These are phyloP conservation scores for Endotricha flammealis DNA, from an alignment of 2,888 invertebrate genomes.

Conservation along the genomic window DNA sequence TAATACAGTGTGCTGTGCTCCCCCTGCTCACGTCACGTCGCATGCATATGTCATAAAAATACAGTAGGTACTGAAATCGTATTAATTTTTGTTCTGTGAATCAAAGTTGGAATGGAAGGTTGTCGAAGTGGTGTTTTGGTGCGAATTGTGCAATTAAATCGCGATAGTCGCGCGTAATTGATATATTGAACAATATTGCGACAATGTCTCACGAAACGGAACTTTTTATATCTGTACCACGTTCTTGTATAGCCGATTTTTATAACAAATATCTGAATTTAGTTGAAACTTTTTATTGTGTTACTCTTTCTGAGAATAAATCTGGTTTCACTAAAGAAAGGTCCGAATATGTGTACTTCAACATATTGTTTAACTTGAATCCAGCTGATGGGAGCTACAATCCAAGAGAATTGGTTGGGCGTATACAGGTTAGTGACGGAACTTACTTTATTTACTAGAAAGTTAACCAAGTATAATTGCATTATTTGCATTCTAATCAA, in stretches of 20 bases:
- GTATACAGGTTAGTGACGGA: slow-evolving; percentile 59
- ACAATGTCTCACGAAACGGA: slow-evolving; percentile 69
- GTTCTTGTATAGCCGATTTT: slow-evolving; percentile 61
- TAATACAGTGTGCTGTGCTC: no score
- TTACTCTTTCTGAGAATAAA: slow-evolving; percentile 64
- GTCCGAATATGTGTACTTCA: slow-evolving; percentile 60
- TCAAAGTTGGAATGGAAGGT: slow-evolving; percentile 30
- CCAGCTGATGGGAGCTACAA: slow-evolving; percentile 61
- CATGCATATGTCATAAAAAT: no score
- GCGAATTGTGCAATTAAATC: slow-evolving; percentile 59
- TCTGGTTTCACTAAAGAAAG: slow-evolving; percentile 47
- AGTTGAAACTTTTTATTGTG: slow-evolving; percentile 74
- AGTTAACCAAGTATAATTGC: no score
- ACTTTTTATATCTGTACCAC: slow-evolving; percentile 61
- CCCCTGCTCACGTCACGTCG: no score
- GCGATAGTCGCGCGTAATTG: no score
- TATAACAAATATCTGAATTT: slow-evolving; percentile 66
- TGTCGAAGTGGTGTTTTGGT: slow-evolving; percentile 48
- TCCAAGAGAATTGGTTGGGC: slow-evolving; percentile 54
- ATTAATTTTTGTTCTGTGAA: no score
- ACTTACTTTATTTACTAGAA: no score
- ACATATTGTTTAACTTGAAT: slow-evolving; percentile 64
- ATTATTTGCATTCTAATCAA: no score
- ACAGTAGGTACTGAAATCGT: no score
- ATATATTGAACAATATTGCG: slow-evolving; percentile 26